Conservation (phyloP, 2,113 vertebrate species). For the Sitta europaea region DNA sequence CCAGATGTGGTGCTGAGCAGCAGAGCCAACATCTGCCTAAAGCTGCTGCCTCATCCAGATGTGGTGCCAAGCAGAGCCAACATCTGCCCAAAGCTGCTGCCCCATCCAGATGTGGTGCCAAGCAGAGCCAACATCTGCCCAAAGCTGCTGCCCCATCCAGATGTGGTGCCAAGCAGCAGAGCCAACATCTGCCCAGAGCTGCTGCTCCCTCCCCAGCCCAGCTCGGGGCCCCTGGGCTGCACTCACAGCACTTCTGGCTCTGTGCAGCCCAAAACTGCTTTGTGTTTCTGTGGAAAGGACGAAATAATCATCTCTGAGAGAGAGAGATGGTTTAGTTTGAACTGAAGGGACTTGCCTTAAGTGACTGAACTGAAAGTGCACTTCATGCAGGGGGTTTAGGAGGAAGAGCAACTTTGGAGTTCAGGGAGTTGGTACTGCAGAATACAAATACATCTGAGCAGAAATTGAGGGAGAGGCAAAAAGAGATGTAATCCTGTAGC, state of each 20-base stretch:
- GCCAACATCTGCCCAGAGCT: neutral
- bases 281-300: neutral
- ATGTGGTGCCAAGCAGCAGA: too few species aligned
- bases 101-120: neutral
- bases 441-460: neutral
- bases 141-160: neutral
- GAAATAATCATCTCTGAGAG: neutral
- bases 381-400: neutral
- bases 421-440: neutral
- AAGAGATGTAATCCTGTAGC: neutral
- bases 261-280: neutral
- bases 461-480: neutral
- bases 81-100: neutral
- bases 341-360: neutral
- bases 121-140: neutral
- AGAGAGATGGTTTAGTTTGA: neutral
- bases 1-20: too few species aligned
- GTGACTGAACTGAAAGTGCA: accelerated
- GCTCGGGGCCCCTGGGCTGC: neutral
- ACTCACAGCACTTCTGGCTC: neutral
- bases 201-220: neutral
- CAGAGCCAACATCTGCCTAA: too few species aligned
- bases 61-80: too few species aligned
- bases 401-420: neutral
- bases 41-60: too few species aligned